phyloP scores from a whole-genome alignment of 2,797 vertebrate genomes.

The Serranus cabrilla region DNA sequence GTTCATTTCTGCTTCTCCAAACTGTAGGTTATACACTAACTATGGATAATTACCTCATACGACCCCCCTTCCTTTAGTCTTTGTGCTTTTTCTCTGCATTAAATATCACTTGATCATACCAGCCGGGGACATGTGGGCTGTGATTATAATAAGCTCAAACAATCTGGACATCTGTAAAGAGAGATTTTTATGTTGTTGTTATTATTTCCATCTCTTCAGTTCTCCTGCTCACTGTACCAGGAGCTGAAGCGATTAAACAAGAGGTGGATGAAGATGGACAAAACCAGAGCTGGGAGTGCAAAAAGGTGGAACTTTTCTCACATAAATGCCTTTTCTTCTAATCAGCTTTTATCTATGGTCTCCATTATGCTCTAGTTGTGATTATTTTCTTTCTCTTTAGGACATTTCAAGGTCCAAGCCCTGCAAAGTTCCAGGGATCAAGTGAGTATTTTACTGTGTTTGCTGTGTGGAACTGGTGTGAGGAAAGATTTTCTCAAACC shows the following conservation, averaged over 20 bases:
- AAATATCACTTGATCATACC: constrained; percentile 20
- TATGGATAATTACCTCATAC: too few species aligned
- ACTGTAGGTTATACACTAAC: too few species aligned
- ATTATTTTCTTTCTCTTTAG: constrained; percentile 71
- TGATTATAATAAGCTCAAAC: constrained; percentile 45
- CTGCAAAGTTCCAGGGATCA: constrained; percentile 95
- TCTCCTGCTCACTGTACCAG: constrained; percentile 91
- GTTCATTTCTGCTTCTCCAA: too few species aligned
- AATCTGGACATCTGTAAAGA: constrained; percentile 43
- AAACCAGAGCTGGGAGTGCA: constrained; percentile 91
- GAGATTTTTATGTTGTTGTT: constrained; percentile 2
- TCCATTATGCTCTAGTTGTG: neutral
- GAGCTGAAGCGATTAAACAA: constrained; percentile 87
- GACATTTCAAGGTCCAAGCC: constrained; percentile 90
- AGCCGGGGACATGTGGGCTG: constrained; percentile 27
- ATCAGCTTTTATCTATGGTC: neutral
- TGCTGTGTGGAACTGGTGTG: neutral
- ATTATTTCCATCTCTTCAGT: constrained; percentile 78
- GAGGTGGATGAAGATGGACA: constrained; percentile 88
- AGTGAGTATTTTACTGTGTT: constrained; percentile 86
- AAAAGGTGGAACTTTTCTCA: constrained; percentile 86
- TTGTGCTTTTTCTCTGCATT: neutral
- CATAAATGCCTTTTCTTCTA: neutral
- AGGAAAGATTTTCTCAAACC: constrained; percentile 1
- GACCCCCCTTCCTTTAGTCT: neutral